phyloP scores from a whole-genome alignment of 2,888 invertebrate species.

The Polia nebulosa region DNA sequence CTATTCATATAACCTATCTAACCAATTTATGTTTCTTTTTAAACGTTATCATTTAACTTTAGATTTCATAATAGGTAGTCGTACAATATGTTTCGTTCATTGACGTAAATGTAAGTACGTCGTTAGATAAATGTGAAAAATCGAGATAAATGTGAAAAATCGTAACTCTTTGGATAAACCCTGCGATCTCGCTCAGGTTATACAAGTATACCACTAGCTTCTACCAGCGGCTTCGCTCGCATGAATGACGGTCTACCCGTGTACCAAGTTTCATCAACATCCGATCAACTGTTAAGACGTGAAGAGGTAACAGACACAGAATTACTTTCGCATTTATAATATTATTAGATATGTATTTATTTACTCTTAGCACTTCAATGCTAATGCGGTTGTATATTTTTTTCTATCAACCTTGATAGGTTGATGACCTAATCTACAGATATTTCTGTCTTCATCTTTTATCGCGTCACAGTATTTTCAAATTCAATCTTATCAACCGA shows the following conservation, averaged over 20 bases:
- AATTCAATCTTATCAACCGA: conserved; percentile 33
- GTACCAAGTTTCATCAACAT: no score
- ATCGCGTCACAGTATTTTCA: conserved; percentile 7
- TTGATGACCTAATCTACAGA: conserved; percentile 20
- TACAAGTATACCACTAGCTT: no score
- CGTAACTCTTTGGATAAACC: neutral
- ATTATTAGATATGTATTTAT: no score
- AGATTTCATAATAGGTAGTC: neutral
- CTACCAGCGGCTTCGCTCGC: no score
- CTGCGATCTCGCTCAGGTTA: neutral
- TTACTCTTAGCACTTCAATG: no score
- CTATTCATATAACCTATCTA: neutral
- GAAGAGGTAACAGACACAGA: no score
- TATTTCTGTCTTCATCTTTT: conserved; percentile 18
- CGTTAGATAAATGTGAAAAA: neutral
- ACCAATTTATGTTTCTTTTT: neutral
- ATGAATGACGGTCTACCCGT: no score
- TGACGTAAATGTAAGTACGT: neutral
- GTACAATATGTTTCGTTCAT: neutral
- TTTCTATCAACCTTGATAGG: conserved; percentile 13
- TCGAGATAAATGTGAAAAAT: neutral
- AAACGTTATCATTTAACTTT: neutral
- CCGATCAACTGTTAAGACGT: no score
- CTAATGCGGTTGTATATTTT: neutral
- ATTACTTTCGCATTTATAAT: no score